A percentile compares a stretch with the other conserved stretches of the same genome.
These are phyloP conservation scores for Thalpophila matura DNA, from an alignment of 2,888 invertebrate genomes.

Conservation along the genomic window DNA sequence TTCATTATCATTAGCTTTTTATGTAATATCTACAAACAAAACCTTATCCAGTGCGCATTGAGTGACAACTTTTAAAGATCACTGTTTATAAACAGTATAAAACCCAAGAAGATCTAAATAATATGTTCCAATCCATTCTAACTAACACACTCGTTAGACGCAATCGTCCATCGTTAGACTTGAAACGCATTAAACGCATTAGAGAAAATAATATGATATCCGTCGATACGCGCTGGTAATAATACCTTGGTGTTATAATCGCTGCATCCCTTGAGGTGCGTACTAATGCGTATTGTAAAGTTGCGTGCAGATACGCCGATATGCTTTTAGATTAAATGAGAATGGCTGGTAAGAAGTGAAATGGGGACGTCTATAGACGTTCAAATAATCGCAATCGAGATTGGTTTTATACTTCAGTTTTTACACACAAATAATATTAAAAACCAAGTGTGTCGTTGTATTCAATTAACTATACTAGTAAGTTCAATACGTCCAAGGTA, in stretches of 20 bases:
- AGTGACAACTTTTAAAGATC: background rate
- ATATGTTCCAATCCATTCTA: conserved; percentile 40
- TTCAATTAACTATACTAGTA: no score
- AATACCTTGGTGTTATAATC: conserved; percentile 54
- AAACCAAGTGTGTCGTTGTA: no score
- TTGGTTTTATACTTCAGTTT: no score
- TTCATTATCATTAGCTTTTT: no score
- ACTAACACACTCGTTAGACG: conserved; percentile 33
- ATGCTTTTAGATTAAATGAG: background rate
- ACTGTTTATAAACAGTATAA: background rate
- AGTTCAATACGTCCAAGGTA: no score
- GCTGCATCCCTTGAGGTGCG: conserved; percentile 53
- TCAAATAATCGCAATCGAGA: no score
- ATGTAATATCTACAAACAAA: background rate
- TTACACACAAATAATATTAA: no score
- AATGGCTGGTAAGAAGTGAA: no score
- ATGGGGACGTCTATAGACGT: background rate
- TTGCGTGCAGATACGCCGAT: conserved; percentile 10
- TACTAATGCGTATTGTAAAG: conserved; percentile 45
- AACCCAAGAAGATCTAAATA: conserved; percentile 36
- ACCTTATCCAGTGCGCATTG: no score
- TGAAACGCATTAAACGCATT: conserved; percentile 53
- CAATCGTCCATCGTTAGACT: conserved; percentile 31
- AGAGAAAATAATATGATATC: conserved; percentile 64
- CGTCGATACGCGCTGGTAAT: conserved; percentile 59